phyloP scores from a whole-genome alignment of 2,113 vertebrate species.

The Psephotus haematonotus region DNA sequence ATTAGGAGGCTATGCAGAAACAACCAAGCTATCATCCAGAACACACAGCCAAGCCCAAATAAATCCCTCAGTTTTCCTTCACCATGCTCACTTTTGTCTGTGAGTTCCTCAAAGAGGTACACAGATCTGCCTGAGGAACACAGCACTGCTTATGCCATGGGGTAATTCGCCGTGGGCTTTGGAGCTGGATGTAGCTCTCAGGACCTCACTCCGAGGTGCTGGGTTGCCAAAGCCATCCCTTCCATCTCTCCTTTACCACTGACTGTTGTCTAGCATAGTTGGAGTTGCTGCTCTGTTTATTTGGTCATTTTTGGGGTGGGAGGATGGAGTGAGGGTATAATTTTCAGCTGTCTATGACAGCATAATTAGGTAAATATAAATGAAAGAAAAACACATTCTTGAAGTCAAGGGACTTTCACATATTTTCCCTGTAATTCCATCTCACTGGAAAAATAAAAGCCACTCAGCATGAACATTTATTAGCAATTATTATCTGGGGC shows the following conservation, averaged over 20 bases:
- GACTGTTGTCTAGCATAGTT: neutral
- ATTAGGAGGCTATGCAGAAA: neutral
- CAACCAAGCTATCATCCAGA: neutral
- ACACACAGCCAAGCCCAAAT: neutral
- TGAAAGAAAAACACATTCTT: constrained; percentile 54
- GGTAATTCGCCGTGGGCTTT: neutral
- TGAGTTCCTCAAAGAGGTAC: neutral
- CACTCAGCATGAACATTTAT: constrained; percentile 64
- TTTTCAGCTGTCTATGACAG: constrained; percentile 45
- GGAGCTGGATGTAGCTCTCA: neutral
- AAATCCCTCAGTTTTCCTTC: neutral
- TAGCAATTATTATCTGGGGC: constrained; percentile 44
- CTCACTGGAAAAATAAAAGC: constrained; percentile 61
- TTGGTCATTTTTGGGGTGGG: neutral
- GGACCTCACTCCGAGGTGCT: neutral
- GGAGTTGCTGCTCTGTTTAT: neutral
- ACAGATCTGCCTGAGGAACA: neutral
- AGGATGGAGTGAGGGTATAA: neutral
- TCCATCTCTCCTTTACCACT: neutral
- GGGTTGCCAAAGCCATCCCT: neutral
- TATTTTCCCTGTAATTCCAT: constrained; percentile 63
- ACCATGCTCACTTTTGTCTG: neutral
- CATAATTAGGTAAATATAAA: constrained; percentile 59
- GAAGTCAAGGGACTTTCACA: constrained; percentile 32
- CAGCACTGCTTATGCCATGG: neutral